Evolutionary conservation across 2,113 vertebrate genomes (phyloP).

Genomic region (rabbit (Oryctolagus cuniculus)): mOryCun1.1 NC_091435.1:100890001-100890500

Average conservation of each 20-base stretch:
- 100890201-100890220: not conserved
- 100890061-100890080: too few species aligned
- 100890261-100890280: not conserved
- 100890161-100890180: not conserved
- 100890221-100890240: not conserved
- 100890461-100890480: too few species aligned
- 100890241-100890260: not conserved
- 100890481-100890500: too few species aligned
- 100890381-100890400: not conserved
- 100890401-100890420: too few species aligned
- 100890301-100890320: not conserved
- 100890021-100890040: not conserved
- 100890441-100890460: too few species aligned
- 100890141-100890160: not conserved
- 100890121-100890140: not conserved
- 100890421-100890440: too few species aligned
- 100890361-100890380: not conserved
- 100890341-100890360: not conserved
- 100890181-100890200: not conserved
- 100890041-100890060: not conserved
- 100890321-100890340: not conserved
- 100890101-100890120: not conserved
- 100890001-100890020: not conserved
- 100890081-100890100: not conserved
- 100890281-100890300: not conserved